A percentile compares a stretch with the other conserved stretches of the same genome.
Conservation (phyloP, 2,888 invertebrate genomes). For the Lordiphosa andalusiaca region DNA sequence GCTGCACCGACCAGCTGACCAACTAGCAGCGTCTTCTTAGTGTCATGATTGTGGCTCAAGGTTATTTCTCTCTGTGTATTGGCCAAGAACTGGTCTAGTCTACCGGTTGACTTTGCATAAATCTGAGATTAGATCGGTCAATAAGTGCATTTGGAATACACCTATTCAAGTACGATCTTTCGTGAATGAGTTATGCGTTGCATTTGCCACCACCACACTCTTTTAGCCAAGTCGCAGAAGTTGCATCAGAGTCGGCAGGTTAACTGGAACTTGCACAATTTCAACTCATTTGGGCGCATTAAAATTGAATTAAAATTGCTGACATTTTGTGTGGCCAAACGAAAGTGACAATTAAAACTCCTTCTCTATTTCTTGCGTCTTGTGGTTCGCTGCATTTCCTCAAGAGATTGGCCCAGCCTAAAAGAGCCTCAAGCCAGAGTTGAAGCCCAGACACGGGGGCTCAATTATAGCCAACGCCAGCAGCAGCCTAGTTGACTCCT, state of each 20-base stretch:
- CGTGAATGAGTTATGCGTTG: slow-evolving; percentile 28
- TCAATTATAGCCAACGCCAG: slow-evolving; percentile 58
- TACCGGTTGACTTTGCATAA: slow-evolving; percentile 30
- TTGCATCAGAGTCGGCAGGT: slow-evolving; percentile 16
- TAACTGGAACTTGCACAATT: slow-evolving; percentile 53
- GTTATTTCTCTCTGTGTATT: slow-evolving; percentile 7
- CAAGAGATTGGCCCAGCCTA: slow-evolving; percentile 48
- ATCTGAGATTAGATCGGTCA: slow-evolving; percentile 28
- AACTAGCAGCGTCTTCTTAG: slow-evolving; percentile 37
- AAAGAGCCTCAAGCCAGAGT: slow-evolving; percentile 26
- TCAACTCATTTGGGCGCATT: slow-evolving; percentile 63
- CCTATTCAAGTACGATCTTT: slow-evolving; percentile 1
- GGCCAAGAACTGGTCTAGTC: slow-evolving; percentile 39
- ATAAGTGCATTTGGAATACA: slow-evolving; percentile 7
- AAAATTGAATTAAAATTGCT: slow-evolving; percentile 69
- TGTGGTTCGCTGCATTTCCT: slow-evolving; percentile 58
- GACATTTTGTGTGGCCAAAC: slow-evolving; percentile 57
- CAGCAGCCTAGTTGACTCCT: slow-evolving; percentile 34
- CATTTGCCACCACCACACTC: slow-evolving; percentile 21
- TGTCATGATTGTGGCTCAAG: slow-evolving; percentile 25
- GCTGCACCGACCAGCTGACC: slow-evolving; percentile 15
- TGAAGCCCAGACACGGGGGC: slow-evolving; percentile 34
- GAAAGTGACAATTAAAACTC: slow-evolving; percentile 67
- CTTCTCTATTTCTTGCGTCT: slow-evolving; percentile 15
- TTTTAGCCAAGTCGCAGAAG: slow-evolving; percentile 1